Base-by-base conservation (phyloP, 2,888 invertebrate genomes). In the Sialis lutaria region DNA sequence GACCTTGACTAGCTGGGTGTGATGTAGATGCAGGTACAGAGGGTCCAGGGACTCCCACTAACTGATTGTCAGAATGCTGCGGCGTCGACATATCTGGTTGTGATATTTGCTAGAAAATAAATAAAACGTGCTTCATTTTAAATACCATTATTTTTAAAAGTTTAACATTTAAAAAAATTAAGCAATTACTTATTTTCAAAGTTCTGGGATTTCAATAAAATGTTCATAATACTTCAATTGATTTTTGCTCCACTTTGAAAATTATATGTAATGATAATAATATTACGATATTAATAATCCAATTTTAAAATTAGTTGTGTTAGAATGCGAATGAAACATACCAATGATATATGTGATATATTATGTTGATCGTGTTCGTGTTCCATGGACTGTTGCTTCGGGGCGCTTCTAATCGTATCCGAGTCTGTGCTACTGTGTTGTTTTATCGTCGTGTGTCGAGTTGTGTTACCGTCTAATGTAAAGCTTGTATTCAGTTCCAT, bases 391-490 rank as follows among this genome's bases (percentile, higher is more conserved):
- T 75, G 74, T 54, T 70, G 69, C 22, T 22, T 22, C 30, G 70
- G 72, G 54, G 72, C 70, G 49, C 70, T 71, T 45, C 70, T 65
- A 50, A 68, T 69, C 42, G 60, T 61, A 49, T 72, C 68, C 34
- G 73, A 67, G 46, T 62, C 62, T 22, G 22, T 22, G 49, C 54
- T 59, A 42, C 59, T 61, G 41, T 59, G 61, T 37, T 57, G 58
- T 48, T 64, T 62, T 53, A 63, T 61, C n/a, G 42, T 34, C 44
- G 51, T 55, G 43, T 58, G 56, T 6, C 55, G 55, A 41, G 56
- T 54, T 34, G 54, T 55, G 43, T 52, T 54, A n/a, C 48, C 42
- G 22, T 60, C 60, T 10, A 59, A 57, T 7, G 54, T 46, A 51
- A 58, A 64, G 48, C 60, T 60, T 6, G 42, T 13, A 9, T 47